Evolutionary conservation across 1,140 invertebrate genomes (phyloP).

Genomic region (Drosophila pandora): DNA sequence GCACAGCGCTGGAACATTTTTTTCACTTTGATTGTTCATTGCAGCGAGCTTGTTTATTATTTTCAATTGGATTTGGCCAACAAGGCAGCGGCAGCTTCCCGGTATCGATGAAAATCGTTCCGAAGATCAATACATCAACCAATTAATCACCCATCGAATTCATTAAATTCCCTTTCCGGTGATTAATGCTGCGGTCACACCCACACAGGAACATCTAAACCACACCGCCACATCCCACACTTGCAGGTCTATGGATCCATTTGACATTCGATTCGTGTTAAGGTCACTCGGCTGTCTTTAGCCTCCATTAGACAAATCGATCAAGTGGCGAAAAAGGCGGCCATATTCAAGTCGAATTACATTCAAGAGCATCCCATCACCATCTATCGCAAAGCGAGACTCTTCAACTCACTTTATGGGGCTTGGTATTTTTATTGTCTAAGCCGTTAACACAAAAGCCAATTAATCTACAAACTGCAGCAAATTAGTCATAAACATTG

Average conservation of each 20-base stretch:
- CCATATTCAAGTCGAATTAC: slow-evolving; percentile 50
- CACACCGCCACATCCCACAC: slow-evolving; percentile 5
- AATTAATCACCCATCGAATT: slow-evolving; percentile 29
- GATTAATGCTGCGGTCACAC: slow-evolving; percentile 40
- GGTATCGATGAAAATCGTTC: neutral
- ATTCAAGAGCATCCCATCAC: slow-evolving; percentile 18
- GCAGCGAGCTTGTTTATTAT: too few relatives aligned
- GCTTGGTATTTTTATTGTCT: slow-evolving; percentile 32
- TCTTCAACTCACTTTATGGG: slow-evolving; percentile 32
- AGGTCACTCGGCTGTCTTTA: slow-evolving; percentile 21
- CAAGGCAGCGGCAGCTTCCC: too few relatives aligned
- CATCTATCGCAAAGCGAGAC: slow-evolving; percentile 19
- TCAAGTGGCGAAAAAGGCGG: slow-evolving; percentile 19
- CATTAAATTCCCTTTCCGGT: slow-evolving; percentile 29
- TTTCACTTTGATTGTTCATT: too few relatives aligned
- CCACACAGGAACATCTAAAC: slow-evolving; percentile 11
- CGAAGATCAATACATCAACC: neutral
- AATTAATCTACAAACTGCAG: slow-evolving; percentile 77
- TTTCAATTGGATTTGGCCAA: too few relatives aligned
- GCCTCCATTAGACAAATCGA: slow-evolving; percentile 33
- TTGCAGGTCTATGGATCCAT: slow-evolving; percentile 1
- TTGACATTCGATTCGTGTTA: slow-evolving; percentile 48
- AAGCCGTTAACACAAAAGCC: slow-evolving; percentile 66
- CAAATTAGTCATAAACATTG: slow-evolving; percentile 75
- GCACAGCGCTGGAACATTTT: neutral